These are phyloP conservation scores for Nymphicus hollandicus DNA, from an alignment of 2,113 vertebrate species.

Conservation along the genomic window DNA sequence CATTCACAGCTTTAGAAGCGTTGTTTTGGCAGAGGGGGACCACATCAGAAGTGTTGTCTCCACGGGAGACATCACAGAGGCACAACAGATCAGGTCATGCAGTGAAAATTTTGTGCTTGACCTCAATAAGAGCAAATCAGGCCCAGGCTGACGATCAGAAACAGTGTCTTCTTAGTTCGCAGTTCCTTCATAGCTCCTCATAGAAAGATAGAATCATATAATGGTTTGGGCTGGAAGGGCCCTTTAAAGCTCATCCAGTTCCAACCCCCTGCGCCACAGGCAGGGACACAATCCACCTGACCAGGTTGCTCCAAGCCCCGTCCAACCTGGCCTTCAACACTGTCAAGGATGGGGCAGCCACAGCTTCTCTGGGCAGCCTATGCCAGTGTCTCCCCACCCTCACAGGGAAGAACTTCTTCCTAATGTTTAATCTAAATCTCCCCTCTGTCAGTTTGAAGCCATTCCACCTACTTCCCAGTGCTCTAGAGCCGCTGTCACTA, in stretches of 20 bases:
- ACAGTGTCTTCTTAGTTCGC: not conserved
- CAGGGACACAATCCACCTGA: not conserved
- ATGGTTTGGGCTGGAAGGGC: not conserved
- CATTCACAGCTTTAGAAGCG: not conserved
- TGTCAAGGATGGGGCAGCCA: not conserved
- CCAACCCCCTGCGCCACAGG: not conserved
- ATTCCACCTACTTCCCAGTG: not conserved
- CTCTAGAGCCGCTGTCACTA: not conserved
- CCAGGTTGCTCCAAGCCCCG: not conserved
- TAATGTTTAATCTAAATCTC: not conserved
- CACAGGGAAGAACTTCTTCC: not conserved
- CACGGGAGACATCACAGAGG: not conserved
- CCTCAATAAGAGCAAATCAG: not conserved
- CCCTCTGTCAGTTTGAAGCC: not conserved
- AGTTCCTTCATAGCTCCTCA: not conserved
- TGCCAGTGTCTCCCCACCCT: not conserved
- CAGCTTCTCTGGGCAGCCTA: not conserved
- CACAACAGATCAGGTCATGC: not conserved
- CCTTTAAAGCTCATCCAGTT: not conserved
- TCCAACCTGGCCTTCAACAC: not conserved
- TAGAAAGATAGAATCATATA: not conserved
- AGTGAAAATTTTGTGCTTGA: not conserved
- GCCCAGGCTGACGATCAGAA: not conserved
- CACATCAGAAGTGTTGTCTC: accelerated
- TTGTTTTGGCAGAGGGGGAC: not conserved